Conservation (phyloP, 2,888 invertebrate species). For the Pegoplata infirma region DNA sequence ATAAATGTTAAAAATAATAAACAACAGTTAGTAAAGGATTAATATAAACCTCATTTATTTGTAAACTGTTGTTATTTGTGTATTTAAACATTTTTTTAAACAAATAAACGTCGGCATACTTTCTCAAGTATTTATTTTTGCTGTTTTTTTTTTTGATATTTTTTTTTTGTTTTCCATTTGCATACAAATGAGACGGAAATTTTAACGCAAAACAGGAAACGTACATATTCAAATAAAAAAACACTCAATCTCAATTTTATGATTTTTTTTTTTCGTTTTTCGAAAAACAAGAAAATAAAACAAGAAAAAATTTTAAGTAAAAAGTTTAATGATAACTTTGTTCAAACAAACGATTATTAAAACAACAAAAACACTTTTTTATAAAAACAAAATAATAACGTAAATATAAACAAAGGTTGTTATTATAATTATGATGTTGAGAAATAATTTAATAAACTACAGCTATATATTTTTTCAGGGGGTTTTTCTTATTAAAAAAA, state of each 20-base stretch:
- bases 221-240: not conserved
- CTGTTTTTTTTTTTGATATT: not conserved
- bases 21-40: too few species aligned
- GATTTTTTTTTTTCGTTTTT: too few species aligned
- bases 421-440: not conserved
- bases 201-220: not conserved
- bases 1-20: too few species aligned
- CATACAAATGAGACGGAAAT: not conserved
- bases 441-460: not conserved
- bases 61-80: too few species aligned
- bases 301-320: not conserved
- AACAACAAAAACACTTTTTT: slow-evolving; percentile 6
- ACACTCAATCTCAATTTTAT: not conserved
- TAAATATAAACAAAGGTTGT: slow-evolving; percentile 23
- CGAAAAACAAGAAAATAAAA: too few species aligned
- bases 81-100: not conserved
- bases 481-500: too few species aligned
- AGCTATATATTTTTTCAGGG: too few species aligned
- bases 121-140: not conserved
- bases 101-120: not conserved
- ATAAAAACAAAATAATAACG: not conserved
- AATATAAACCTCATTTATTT: too few species aligned
- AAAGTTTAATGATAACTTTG: not conserved
- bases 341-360: slow-evolving; percentile 8
- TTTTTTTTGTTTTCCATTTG: not conserved